These are phyloP conservation scores for Paratrypauchen microcephalus DNA, from an alignment of 2,797 vertebrate genomes.

Conservation along the genomic window DNA sequence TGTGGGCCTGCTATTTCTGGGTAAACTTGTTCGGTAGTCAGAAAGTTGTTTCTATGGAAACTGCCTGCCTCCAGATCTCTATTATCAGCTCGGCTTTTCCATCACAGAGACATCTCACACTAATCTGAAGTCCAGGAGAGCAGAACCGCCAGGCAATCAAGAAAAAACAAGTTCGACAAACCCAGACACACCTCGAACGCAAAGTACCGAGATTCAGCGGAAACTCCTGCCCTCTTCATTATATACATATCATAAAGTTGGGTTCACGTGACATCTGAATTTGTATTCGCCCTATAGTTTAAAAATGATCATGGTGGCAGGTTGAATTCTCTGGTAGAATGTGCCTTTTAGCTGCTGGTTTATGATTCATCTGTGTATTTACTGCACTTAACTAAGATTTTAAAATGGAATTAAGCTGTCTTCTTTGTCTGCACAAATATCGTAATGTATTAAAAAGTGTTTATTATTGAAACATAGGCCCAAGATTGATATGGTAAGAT, in stretches of 20 bases:
- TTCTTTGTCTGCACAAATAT: no score
- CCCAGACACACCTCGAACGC: background rate
- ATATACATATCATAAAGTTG: background rate
- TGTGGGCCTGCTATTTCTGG: conserved; percentile 27
- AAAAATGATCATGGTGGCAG: background rate
- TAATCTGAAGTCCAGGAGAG: conserved; percentile 24
- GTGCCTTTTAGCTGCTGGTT: background rate
- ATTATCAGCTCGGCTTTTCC: conserved; percentile 42
- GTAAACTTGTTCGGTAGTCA: conserved; percentile 42
- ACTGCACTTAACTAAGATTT: no score
- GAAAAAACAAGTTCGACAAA: conserved; percentile 2
- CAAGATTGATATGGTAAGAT: no score
- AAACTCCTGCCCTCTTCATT: background rate
- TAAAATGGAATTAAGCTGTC: no score
- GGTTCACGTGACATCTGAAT: background rate
- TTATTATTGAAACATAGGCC: no score
- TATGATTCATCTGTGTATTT: no score
- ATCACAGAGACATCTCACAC: conserved; percentile 27
- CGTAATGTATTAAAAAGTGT: no score
- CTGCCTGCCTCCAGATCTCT: conserved; percentile 37
- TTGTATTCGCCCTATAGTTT: background rate
- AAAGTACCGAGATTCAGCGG: background rate
- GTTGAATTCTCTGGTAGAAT: background rate
- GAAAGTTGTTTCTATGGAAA: conserved; percentile 67
- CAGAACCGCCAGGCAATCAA: conserved; percentile 14